Evolutionary conservation across 2,113 vertebrate species (phyloP), one percentile per base, ranked within the genome.

Genomic region (Rattus rattus): DNA sequence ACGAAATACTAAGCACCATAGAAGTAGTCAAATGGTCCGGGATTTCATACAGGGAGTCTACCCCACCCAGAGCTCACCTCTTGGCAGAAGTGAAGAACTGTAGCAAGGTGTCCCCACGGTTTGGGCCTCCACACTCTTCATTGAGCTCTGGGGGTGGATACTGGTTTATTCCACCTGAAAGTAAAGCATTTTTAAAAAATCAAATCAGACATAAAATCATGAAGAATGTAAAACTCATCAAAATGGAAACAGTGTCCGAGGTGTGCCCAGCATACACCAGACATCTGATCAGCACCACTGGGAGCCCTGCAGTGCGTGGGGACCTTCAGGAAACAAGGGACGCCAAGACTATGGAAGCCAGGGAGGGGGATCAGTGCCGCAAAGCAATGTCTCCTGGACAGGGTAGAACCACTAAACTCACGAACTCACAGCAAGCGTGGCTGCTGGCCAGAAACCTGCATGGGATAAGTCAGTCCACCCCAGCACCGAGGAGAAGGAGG

Each of bases 121-220:
- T 96, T 1, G 98, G 95, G 47, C 92, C 94, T 33, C 98, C 97
- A 97, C 99, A 99, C 5, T 98, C 98, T 77, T 76, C 89, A 96
- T 83, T 97, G 17, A 99, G 90, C 33, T 97, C 85, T 47, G 97
- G 79, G 54, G 98, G 83, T 95, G 99, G 99, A 88, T 99, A 99
- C 17, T 92, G 79, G 94, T 99, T 99, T 7, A 98, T 80, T 92
- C 98, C 98, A 96, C 97, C 99, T 99, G 98, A 76, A 94, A 83
- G 70, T 89, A 94, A 97, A 97, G 73, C 26, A 43, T 90, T 52
- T 67, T 72, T 28, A 5, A 80, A 43, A 90, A 90, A 80, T 52
- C 5, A 86, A 85, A 85, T 81, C 39, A 80, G 94, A 76, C 39
- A 52, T 43, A 81, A 79, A 94, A 79, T 75, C 33, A 61, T 13